A percentile compares a stretch with the other conserved stretches of the same genome.
Conservation (phyloP, 2,113 vertebrate species). For the Laticauda colubrina region DNA sequence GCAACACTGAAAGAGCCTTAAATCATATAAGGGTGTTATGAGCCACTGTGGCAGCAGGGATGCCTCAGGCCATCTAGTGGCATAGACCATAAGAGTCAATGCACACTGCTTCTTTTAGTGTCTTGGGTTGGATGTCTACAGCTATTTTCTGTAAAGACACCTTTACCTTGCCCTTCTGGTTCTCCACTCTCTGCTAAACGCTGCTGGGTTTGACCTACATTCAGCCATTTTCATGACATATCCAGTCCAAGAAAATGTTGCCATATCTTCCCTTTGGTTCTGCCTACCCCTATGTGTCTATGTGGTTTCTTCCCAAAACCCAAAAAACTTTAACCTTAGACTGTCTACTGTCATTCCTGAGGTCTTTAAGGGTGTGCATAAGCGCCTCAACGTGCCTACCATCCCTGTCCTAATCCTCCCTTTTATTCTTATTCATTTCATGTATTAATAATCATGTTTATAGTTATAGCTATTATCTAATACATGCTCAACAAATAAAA, state of each 20-base stretch:
- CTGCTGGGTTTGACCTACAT: background rate
- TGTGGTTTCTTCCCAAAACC: no score
- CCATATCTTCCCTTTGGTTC: background rate
- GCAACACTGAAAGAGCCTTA: background rate
- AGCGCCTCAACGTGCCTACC: no score
- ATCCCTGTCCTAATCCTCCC: no score
- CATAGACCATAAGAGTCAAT: background rate
- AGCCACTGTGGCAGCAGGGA: background rate
- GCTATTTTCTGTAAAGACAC: background rate
- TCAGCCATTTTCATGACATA: background rate
- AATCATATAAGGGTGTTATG: slow-evolving; percentile 16
- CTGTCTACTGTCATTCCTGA: no score
- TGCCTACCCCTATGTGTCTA: background rate
- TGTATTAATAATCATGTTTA: no score
- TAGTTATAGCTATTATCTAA: no score
- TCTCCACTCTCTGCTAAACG: background rate
- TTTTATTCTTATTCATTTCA: no score
- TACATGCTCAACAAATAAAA: no score
- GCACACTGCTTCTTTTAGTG: background rate
- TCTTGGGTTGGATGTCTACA: background rate
- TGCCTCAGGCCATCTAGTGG: background rate
- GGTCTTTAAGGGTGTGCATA: no score
- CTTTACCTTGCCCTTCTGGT: background rate
- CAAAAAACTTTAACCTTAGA: no score
- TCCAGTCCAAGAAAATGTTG: background rate